These are phyloP conservation scores for Nemoura dubitans DNA, from an alignment of 2,888 invertebrate species.

Conservation along the genomic window DNA sequence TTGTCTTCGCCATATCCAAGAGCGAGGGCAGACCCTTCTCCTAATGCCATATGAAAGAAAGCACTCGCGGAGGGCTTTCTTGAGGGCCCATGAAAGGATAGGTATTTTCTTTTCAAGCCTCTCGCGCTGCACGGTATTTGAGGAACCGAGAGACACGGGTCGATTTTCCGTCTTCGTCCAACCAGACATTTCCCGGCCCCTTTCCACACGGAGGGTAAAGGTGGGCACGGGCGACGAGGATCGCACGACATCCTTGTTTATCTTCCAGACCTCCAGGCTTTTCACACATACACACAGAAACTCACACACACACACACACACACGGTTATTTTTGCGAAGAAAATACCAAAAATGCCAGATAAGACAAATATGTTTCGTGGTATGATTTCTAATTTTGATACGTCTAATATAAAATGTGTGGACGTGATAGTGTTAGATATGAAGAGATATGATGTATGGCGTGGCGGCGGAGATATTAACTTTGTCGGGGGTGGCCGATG, in stretches of 20 bases:
- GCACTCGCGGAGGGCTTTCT: slow-evolving; percentile 27
- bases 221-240: not conserved
- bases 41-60: slow-evolving; percentile 33
- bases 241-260: slow-evolving; percentile 31
- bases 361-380: slow-evolving; percentile 41
- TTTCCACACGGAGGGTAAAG: not conserved
- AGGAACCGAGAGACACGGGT: slow-evolving; percentile 16
- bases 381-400: slow-evolving; percentile 40
- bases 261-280: not conserved
- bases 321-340: slow-evolving; percentile 14
- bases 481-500: not conserved
- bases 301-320: not conserved
- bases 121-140: slow-evolving; percentile 20
- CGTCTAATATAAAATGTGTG: slow-evolving; percentile 30
- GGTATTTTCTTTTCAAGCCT: slow-evolving; percentile 35
- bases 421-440: slow-evolving; percentile 12
- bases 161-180: not conserved
- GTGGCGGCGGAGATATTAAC: not conserved
- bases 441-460: slow-evolving; percentile 20
- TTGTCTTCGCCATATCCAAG: not conserved
- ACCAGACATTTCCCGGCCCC: slow-evolving; percentile 1
- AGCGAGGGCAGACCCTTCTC: not conserved
- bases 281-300: not conserved
- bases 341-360: slow-evolving; percentile 36
- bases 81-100: slow-evolving; percentile 22